These are phyloP conservation scores for Dorcus parallelipipedus DNA, from an alignment of 2,888 invertebrate genomes.

Conservation along the genomic window DNA sequence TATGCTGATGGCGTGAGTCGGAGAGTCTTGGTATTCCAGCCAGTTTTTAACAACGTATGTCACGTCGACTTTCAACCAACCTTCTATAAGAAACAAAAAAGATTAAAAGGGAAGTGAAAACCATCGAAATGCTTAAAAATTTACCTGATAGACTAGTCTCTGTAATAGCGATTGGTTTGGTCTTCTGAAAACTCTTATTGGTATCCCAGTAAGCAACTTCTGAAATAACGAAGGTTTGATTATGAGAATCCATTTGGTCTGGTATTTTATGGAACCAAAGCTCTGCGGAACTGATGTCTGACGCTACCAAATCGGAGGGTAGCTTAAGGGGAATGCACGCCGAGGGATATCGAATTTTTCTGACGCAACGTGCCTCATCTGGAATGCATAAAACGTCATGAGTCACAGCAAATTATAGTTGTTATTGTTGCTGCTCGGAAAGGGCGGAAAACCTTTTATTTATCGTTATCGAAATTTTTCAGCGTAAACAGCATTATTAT, in stretches of 20 bases:
- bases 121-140: conserved; percentile 18
- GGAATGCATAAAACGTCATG: conserved; percentile 21
- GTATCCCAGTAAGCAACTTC: conserved; percentile 75
- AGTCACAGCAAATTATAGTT: too few species aligned
- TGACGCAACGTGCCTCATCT: conserved; percentile 55
- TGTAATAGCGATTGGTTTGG: conserved; percentile 75
- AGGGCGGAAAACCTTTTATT: too few species aligned
- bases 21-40: conserved; percentile 65
- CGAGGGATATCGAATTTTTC: conserved; percentile 57
- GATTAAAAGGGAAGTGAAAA: neutral
- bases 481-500: neutral
- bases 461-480: too few species aligned
- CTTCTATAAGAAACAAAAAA: conserved; percentile 54
- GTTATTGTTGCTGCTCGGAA: too few species aligned
- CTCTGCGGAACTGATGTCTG: conserved; percentile 73
- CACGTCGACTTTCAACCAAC: conserved; percentile 78
- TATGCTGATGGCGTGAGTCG: conserved; percentile 70
- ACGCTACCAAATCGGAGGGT: conserved; percentile 69
- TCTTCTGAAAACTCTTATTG: conserved; percentile 68
- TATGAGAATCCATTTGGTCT: conserved; percentile 62
- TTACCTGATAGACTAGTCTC: conserved; percentile 68
- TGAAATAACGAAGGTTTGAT: conserved; percentile 74
- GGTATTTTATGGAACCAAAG: conserved; percentile 76
- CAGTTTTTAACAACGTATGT: conserved; percentile 73
- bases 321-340: conserved; percentile 76